phyloP scores from a whole-genome alignment of 2,797 vertebrate species.

The Sebastes nivosus region DNA sequence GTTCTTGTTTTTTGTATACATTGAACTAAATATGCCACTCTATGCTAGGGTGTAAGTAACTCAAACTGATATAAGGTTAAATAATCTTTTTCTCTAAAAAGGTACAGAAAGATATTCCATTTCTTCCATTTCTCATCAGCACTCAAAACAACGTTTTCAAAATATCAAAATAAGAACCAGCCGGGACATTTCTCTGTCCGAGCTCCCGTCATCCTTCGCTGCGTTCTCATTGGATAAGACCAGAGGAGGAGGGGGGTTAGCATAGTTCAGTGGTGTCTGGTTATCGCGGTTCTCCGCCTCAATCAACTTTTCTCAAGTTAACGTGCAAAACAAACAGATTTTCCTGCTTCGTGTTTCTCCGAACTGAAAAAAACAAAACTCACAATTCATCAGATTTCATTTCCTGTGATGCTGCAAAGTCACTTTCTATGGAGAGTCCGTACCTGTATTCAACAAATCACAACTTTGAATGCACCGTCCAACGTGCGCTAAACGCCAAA shows the following conservation, averaged over 20 bases:
- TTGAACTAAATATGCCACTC: slow-evolving; percentile 95
- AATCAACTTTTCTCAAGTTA: slow-evolving; percentile 28
- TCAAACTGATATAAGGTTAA: slow-evolving; percentile 97
- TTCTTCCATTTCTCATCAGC: slow-evolving; percentile 71
- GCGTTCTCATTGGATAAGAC: slow-evolving; percentile 32
- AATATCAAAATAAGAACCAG: slow-evolving; percentile 62
- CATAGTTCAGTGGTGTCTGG: slow-evolving; percentile 64
- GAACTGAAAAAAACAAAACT: background rate
- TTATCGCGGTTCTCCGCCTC: slow-evolving; percentile 20
- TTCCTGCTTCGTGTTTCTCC: slow-evolving; percentile 6
- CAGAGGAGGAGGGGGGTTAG: slow-evolving; percentile 40
- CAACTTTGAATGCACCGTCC: background rate
- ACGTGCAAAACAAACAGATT: background rate
- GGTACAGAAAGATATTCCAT: slow-evolving; percentile 85
- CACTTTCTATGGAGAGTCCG: slow-evolving; percentile 3
- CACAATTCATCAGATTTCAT: background rate
- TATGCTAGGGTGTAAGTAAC: slow-evolving; percentile 96
- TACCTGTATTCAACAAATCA: slow-evolving; percentile 19
- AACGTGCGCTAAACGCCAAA: background rate
- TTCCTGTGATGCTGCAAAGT: slow-evolving; percentile 19
- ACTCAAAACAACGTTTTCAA: slow-evolving; percentile 56
- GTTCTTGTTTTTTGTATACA: slow-evolving; percentile 88
- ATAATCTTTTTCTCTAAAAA: slow-evolving; percentile 86
- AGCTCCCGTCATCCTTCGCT: slow-evolving; percentile 21
- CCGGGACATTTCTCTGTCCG: slow-evolving; percentile 1